Conservation (phyloP, 2,888 invertebrate genomes). For the Tigriopus californicus region DNA sequence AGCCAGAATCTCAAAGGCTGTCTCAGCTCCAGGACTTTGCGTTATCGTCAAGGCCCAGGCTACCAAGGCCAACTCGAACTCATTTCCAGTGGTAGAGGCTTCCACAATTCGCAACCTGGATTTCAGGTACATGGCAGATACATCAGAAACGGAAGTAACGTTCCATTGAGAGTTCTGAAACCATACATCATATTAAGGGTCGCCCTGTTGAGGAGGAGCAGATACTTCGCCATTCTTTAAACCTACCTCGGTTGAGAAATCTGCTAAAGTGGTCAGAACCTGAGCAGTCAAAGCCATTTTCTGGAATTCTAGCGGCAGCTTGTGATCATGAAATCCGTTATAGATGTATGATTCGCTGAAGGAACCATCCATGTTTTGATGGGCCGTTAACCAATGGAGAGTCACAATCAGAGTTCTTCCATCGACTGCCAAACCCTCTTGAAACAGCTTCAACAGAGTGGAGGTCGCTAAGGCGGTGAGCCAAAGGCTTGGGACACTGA, state of each 20-base stretch:
- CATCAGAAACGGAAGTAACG: neutral
- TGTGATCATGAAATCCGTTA: neutral
- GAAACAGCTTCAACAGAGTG: neutral
- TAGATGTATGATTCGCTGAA: neutral
- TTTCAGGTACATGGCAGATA: neutral
- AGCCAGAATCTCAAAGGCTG: constrained; percentile 9
- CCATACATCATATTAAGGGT: neutral
- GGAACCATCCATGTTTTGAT: neutral
- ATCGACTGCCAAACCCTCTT: neutral
- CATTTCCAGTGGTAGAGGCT: neutral
- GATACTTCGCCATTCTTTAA: no score
- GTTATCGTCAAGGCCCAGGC: constrained; percentile 3
- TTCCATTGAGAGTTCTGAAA: neutral
- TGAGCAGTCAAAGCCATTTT: constrained; percentile 9
- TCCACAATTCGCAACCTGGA: neutral
- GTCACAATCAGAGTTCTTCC: neutral
- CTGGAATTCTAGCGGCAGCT: neutral
- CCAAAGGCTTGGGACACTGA: neutral
- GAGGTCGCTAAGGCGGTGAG: neutral
- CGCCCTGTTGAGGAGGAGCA: no score
- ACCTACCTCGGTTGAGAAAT: neutral
- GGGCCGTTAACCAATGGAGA: neutral
- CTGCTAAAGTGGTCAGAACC: neutral
- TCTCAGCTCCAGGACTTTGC: neutral
- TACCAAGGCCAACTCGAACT: neutral